Evolutionary conservation across 2,113 vertebrate genomes (phyloP), one percentile per base, ranked within the genome.

Genomic region (Ictalurus furcatus): DNA sequence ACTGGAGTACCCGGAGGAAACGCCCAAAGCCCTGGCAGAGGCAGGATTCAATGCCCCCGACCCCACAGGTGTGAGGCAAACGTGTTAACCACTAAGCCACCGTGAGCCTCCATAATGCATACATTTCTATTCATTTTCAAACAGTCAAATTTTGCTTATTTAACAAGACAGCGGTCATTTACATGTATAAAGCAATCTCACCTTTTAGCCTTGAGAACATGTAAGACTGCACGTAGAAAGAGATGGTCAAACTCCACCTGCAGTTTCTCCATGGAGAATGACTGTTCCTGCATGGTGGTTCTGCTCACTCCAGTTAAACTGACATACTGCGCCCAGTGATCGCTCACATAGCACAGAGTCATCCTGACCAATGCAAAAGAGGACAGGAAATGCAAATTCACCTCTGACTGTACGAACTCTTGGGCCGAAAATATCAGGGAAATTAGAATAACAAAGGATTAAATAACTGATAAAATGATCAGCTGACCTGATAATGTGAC

Each of bases 151-250:
- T 30, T 13, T 78, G 23, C 3, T 79, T 80, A 74, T 40, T 74
- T 40, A 76, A 25, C 54, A 59, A 59, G 9, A 37, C 54, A 56
- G 2, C 8, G 28, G 6, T 30, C 13, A 37, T 37, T 58, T 40
- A 11, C 23, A 12, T 63, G 21, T 7, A 8, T 83, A 6, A 71
- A 82, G 13, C 8, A 25, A 28, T 14, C 25, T 81, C 25, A 98
- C 98, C 98, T 98, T 95, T 99, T 99, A 86, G 98, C 98, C 93
- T 97, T 97, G 88, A 99, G 95, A 21, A 99, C 98, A 85, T 97
- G 97, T 0, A 99, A 94, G 54, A 99, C 97, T 87, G 97, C 95
- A 92, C 98, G 95, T 84, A 99, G 95, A 93, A 99, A 99, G 25
- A 99, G 95, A 78, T 98, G 96, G 90, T 99, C 98, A 59, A 99